Base-by-base conservation (phyloP, 2,888 invertebrate genomes). In the Actias luna region DNA sequence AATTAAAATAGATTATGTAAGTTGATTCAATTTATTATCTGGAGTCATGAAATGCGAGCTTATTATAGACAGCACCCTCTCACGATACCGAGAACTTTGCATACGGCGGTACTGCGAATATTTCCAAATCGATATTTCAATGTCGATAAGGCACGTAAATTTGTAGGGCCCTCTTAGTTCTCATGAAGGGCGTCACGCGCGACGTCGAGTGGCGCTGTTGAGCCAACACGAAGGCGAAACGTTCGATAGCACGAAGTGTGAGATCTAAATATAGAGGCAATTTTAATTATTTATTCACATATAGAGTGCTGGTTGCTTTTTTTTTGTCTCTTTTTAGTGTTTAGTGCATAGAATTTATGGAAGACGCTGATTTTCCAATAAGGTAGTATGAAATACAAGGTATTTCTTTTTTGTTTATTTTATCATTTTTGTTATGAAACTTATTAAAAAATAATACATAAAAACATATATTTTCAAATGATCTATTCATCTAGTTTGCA, bases 151-250 rank as follows among this genome's bases (percentile, higher is more conserved):
- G 79, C 90, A 90, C 89, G 90, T 69, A 77, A 71, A 67, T 64
- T 66, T 71, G 72, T 62, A 78, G 73, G 78, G 78, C 70, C 72
- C 74, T 72, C 76, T 76, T 79, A 80, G 76, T 81, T 80, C 75
- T 74, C 77, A 82, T 87, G 88, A 84, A 85, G 69, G 67, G 64
- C 75, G 82, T 85, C 88, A 88, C 89, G 89, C 77, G 83, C 86
- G 74, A 65, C 62, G 59, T 84, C 72, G 64, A 86, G 83, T 78
- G 77, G 75, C 79, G 75, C 71, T 88, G 87, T 87, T 85, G 78
- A 80, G 76, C 73, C 83, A 88, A 88, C 85, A 82, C 65, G 61
- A 66, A 65, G 55, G 66, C 65, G 67, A 66, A 72, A 63, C 67
- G 68, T 67, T 66, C 69, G 65, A 74, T 72, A 57, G 52, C 52